These are phyloP conservation scores for Nemotelus nigrinus DNA, from an alignment of 2,888 invertebrate species.

Conservation along the genomic window DNA sequence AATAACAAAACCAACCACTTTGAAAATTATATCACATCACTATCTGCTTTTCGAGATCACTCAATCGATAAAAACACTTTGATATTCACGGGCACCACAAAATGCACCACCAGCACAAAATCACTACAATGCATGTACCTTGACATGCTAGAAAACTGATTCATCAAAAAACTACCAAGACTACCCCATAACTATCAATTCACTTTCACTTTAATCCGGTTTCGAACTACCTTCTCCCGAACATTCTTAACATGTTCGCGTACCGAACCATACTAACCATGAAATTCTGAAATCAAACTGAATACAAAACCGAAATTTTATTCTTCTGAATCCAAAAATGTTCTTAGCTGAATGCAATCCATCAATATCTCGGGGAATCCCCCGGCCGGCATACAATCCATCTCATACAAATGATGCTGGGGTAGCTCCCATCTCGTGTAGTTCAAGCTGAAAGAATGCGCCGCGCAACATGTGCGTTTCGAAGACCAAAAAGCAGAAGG, in stretches of 20 bases:
- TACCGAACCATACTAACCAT: constrained; percentile 19
- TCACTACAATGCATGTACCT: no score
- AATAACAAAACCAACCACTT: no score
- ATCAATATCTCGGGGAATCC: constrained; percentile 25
- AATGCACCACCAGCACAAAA: neutral
- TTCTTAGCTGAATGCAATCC: constrained; percentile 29
- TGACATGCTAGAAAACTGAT: no score
- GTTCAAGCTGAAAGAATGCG: constrained; percentile 42
- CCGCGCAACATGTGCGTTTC: constrained; percentile 48
- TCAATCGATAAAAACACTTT: no score
- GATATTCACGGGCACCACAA: neutral
- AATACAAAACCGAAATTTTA: neutral
- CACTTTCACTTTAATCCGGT: no score
- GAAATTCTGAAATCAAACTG: constrained; percentile 9
- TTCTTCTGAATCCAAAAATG: constrained; percentile 1
- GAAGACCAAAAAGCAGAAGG: neutral
- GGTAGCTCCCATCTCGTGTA: neutral
- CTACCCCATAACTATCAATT: no score
- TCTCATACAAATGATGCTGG: neutral
- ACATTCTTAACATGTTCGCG: constrained; percentile 6
- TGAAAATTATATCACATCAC: no score
- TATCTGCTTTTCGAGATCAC: no score
- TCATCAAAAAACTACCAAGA: no score
- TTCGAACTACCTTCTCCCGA: neutral
- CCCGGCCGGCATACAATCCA: neutral